Base-by-base conservation (phyloP, 1,140 invertebrate species). In the Hydropsyche tenuis region DNA sequence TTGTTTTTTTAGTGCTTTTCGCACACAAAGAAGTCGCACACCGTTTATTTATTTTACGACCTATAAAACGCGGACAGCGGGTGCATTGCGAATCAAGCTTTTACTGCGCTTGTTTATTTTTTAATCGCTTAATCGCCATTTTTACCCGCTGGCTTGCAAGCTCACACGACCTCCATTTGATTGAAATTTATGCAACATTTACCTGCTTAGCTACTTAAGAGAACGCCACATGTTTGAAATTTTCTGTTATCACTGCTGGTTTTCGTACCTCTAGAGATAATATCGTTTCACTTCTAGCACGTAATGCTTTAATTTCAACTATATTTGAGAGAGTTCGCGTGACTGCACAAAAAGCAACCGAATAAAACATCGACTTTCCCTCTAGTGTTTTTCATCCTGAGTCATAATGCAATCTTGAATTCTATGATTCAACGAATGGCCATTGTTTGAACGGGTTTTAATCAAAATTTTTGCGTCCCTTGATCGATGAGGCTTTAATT, bases 41-140 rank as follows among this genome's bases (percentile, higher is more conserved):
- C 30, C 30, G 30, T 9, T 37, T 9, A 16, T 53, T 53, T 20
- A 6, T 20, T 53, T 53, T 53, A 53, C 48, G 48, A 53, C 48
- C 20, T 18, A 53, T 53, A 53, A 53, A 53, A 53, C 20, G n/a
- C 48, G 20, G 48, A 16, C 48, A 16, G 48, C 48, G 9, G 20
- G 48, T 53, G 48, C 48, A 53, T 53, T 20, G 20, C 48, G 48
- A 53, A 53, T 53, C 6, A 53, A 53, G 48, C 20, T 53, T 53
- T 53, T 53, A 53, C 20, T 53, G 16, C 48, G 48, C 48, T 53
- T 37, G 30, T 37, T 37, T 37, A 37, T 37, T 37, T 37, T 37
- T 37, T 37, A 37, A 37, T 37, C 9, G 30, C 9, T n/a, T n/a
- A n/a, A 37, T 9, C 30, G 30, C 30, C 30, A 37, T 37, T 37